These are phyloP conservation scores for Dioctria rufipes DNA, from an alignment of 2,888 invertebrate genomes.

Conservation along the genomic window DNA sequence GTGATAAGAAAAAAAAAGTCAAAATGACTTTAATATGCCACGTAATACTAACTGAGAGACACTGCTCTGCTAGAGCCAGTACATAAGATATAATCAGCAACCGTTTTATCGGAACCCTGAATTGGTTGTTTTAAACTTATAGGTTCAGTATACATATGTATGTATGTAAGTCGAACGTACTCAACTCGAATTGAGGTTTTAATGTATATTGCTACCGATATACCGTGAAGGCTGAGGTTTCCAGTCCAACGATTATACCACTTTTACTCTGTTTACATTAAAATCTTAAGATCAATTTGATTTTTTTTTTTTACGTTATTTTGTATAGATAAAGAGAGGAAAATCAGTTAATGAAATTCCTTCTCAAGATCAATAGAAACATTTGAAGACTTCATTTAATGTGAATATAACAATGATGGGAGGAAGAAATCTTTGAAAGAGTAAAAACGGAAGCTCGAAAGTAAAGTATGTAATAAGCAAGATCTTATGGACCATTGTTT, in stretches of 20 bases:
- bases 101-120: no score
- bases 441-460: no score
- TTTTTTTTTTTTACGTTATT: background rate
- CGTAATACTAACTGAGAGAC: background rate
- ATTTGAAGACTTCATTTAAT: slow-evolving; percentile 1
- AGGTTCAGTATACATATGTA: no score
- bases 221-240: slow-evolving; percentile 39
- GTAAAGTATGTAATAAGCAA: no score
- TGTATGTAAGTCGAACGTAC: no score
- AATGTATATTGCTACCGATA: background rate
- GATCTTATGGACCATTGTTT: no score
- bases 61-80: no score
- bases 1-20: background rate
- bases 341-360: slow-evolving; percentile 14
- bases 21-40: background rate
- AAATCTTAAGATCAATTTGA: slow-evolving; percentile 15
- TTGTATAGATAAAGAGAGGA: background rate
- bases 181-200: no score
- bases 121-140: no score
- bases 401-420: slow-evolving; percentile 29
- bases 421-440: background rate
- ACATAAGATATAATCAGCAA: no score
- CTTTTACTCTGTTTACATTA: slow-evolving; percentile 36
- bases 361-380: slow-evolving; percentile 29
- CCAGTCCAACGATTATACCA: slow-evolving; percentile 26